phyloP scores from a whole-genome alignment of 2,888 invertebrate genomes.

The Meteorus cinctellus region DNA sequence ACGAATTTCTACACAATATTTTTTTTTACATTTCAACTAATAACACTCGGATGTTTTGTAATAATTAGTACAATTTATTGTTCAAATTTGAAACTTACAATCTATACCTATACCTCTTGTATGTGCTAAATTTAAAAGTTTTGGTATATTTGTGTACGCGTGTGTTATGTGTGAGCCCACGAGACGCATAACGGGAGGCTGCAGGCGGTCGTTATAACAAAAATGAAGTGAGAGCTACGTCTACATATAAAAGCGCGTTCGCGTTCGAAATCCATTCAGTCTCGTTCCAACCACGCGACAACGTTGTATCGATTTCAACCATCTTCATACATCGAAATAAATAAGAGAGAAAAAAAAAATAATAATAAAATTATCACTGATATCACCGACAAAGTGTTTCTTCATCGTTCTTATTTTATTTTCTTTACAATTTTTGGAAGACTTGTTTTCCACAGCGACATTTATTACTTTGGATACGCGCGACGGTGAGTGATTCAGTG shows the following conservation, averaged over 20 bases:
- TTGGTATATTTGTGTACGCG: slow-evolving; percentile 18
- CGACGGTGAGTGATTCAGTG: slow-evolving; percentile 3
- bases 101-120: background rate
- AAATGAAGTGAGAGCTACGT: slow-evolving; percentile 56
- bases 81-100: background rate
- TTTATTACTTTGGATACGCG: background rate
- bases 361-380: background rate
- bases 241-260: slow-evolving; percentile 66
- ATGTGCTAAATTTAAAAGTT: slow-evolving; percentile 32
- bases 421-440: background rate
- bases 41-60: too few species aligned
- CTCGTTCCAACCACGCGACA: slow-evolving; percentile 60
- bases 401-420: background rate
- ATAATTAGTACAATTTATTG: background rate
- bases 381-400: background rate
- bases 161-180: slow-evolving; percentile 15
- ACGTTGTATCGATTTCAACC: slow-evolving; percentile 45
- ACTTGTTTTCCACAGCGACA: background rate
- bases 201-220: slow-evolving; percentile 50
- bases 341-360: background rate
- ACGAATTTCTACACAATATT: background rate
- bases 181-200: slow-evolving; percentile 42
- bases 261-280: slow-evolving; percentile 62
- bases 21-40: too few species aligned
- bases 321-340: background rate